Evolutionary conservation across 2,113 vertebrate genomes (phyloP), one percentile per base, ranked within the genome.

Genomic region (Orientallactaga bullata): DNA sequence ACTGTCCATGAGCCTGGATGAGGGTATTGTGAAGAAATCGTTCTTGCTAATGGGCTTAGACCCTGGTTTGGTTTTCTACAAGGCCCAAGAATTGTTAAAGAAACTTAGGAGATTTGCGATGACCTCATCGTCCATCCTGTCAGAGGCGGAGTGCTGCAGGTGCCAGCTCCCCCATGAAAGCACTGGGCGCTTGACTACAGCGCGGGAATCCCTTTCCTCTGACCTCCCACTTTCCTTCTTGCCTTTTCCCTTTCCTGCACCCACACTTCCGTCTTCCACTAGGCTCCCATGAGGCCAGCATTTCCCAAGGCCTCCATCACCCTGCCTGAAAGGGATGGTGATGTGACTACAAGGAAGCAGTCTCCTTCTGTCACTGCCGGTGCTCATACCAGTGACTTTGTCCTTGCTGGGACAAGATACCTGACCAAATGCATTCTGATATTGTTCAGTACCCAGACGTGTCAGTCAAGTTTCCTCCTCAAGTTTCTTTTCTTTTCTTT

Each of bases 401-500:
- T 7, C 55, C 10, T 55, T 55, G 55, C 55, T 55, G 55, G 55
- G 15, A 55, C 55, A 55, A 55, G 11, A 55, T 11, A 15, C 15
- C 55, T 11, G 15, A 55, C 55, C 55, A 55, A 2, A 55, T 15
- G 55, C 12, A 55, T 83, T 91, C 66, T 74, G 77, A 10, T 78
- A 58, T 85, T 68, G 39, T 71, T 80, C 12, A 82, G 66, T 68
- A 61, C n/a, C 13, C 11, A 47, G 88, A 92, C n/a, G 74, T 76
- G 55, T 83, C 55, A 73, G n/a, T 35, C 87, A 51, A 26, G 37
- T 85, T 61, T 90, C 81, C 91, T 82, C 30, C 58, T 90, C 21
- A 28, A 78, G 32, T 82, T 83, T 71, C 61, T 39, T 90, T 93
- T 78, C 89, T 24, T 35, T 82, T 61, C 8, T 93, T 93, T 66